These are phyloP conservation scores for Crocodylus rhombifer DNA, from an alignment of 2,797 vertebrate genomes.

Conservation along the genomic window DNA sequence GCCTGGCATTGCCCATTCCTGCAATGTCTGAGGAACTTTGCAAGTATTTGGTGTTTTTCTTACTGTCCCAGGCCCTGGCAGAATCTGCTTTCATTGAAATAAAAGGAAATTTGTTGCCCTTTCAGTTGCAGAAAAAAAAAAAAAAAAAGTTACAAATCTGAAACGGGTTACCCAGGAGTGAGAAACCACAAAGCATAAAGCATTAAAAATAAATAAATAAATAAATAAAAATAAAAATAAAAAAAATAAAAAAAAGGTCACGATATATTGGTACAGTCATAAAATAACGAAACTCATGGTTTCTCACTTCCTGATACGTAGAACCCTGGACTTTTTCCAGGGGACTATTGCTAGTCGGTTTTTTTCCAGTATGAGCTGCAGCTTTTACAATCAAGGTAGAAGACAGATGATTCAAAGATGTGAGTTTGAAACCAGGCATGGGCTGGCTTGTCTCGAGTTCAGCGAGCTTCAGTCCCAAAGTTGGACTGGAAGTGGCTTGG, in stretches of 20 bases:
- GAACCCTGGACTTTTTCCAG: not conserved
- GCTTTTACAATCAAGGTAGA: not conserved
- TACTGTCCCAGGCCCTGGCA: not conserved
- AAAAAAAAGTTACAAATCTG: too few relatives aligned
- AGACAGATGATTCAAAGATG: not conserved
- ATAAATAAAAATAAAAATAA: too few relatives aligned
- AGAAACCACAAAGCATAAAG: conserved; percentile 24
- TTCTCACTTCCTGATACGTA: not conserved
- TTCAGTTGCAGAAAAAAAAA: not conserved
- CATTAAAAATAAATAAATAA: too few relatives aligned
- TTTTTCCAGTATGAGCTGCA: not conserved
- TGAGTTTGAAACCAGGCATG: not conserved
- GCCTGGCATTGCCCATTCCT: too few relatives aligned
- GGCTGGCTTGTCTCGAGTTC: not conserved
- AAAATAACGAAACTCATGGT: not conserved
- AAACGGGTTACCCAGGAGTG: not conserved
- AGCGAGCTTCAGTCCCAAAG: rapidly evolving
- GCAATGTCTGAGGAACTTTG: too few relatives aligned
- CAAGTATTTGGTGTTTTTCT: not conserved
- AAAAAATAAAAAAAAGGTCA: not conserved
- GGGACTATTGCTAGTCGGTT: not conserved
- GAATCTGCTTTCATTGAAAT: not conserved
- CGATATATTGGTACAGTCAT: too few relatives aligned
- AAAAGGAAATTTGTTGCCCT: conserved; percentile 1
- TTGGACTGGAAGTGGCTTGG: conserved; percentile 30